Conservation (phyloP, 2,888 invertebrate species). For the Gasteruption jaculator region DNA sequence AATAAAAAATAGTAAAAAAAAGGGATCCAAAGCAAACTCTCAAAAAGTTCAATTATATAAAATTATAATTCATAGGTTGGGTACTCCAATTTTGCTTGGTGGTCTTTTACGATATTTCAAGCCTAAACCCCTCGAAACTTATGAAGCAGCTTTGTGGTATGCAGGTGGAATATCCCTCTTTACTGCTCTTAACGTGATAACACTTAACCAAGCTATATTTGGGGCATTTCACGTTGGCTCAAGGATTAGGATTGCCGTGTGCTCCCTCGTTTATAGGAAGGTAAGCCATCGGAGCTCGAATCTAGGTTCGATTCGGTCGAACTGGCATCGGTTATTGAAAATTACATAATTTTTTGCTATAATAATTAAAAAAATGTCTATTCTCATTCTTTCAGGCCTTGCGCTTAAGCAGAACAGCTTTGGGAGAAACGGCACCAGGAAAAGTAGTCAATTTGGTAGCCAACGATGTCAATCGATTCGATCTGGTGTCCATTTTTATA, state of each 20-base stretch:
- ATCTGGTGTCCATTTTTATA: constrained; percentile 81
- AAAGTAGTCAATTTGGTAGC: constrained; percentile 58
- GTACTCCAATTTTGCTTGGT: constrained; percentile 65
- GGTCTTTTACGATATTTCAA: constrained; percentile 64
- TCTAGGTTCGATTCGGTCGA: background rate
- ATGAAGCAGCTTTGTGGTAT: constrained; percentile 39
- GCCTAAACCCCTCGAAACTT: constrained; percentile 25
- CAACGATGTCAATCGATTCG: constrained; percentile 92
- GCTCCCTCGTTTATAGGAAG: constrained; percentile 82
- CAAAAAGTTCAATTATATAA: too few species aligned
- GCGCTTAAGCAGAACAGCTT: constrained; percentile 62
- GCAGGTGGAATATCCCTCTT: constrained; percentile 44
- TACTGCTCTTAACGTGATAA: constrained; percentile 54
- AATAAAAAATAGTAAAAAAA: too few species aligned
- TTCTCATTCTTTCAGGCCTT: constrained; percentile 52
- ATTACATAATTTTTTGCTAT: background rate
- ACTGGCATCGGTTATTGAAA: constrained; percentile 1
- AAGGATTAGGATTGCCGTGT: constrained; percentile 75
- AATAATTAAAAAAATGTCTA: background rate
- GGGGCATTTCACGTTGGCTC: constrained; percentile 74
- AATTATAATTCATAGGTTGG: constrained; percentile 54
- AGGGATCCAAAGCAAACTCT: too few species aligned
- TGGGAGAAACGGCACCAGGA: constrained; percentile 71
- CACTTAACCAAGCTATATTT: constrained; percentile 65
- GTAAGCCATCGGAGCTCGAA: constrained; percentile 51